Conservation (phyloP, 92 coral and sea anemone species). For the Paragorgia papillata region DNA sequence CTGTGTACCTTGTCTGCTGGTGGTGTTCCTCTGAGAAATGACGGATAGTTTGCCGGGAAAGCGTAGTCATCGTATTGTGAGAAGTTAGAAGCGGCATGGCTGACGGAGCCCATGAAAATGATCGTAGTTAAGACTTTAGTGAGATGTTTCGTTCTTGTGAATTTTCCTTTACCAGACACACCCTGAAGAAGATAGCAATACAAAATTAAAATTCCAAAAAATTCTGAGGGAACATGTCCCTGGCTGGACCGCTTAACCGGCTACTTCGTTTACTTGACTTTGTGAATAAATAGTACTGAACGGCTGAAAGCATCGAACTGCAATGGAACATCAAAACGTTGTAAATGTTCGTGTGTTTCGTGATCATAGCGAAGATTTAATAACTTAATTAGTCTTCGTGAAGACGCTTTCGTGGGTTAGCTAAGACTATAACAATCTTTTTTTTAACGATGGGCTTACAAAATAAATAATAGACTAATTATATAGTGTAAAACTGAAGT, state of each 20-base stretch:
- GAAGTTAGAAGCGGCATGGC: constrained; percentile 94
- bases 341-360: too few species aligned
- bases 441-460: too few species aligned
- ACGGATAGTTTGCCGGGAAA: constrained; percentile 95
- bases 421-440: too few species aligned
- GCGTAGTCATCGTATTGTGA: constrained; percentile 97
- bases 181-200: constrained; percentile 58
- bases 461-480: too few species aligned
- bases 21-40: constrained; percentile 89
- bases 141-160: constrained; percentile 74
- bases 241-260: too few species aligned
- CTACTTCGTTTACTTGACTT: not conserved
- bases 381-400: too few species aligned
- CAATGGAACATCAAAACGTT: too few species aligned
- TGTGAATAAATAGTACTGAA: too few species aligned
- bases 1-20: constrained; percentile 78
- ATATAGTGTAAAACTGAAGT: too few species aligned
- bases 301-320: too few species aligned
- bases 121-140: constrained; percentile 76
- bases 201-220: not conserved
- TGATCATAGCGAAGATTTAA: too few species aligned
- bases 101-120: constrained; percentile 91
- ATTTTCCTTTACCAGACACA: constrained; percentile 86
- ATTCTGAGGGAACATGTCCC: not conserved
- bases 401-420: too few species aligned